Evolutionary conservation across 30 jellyfish, hydroid and myxozoan species (phyloP).

Genomic region (Clytia hemisphaerica): DNA sequence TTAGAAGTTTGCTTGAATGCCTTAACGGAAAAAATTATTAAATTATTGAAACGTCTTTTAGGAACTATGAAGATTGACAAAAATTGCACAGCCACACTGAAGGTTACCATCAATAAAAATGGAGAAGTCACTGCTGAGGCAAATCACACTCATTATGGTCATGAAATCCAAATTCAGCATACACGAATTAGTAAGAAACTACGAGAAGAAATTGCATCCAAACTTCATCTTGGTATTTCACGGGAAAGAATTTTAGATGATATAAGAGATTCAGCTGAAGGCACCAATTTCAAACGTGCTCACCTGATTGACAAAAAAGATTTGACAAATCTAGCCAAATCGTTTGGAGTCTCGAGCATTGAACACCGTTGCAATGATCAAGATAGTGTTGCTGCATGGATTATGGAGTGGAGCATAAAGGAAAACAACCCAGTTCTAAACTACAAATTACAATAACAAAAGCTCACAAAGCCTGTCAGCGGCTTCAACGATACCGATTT

Average conservation of each 20-base stretch:
- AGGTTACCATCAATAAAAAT: neutral
- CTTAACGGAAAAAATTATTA: no score
- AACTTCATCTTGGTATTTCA: conserved; percentile 38
- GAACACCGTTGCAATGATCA: conserved; percentile 10
- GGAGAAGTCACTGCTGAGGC: conserved; percentile 1
- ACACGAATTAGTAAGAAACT: conserved; percentile 16
- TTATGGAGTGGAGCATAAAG: neutral
- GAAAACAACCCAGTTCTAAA: conserved; percentile 19
- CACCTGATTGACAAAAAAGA: conserved; percentile 19
- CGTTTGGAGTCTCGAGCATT: neutral
- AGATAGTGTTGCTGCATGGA: conserved; percentile 11
- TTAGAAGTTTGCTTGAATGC: no score
- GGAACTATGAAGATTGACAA: conserved; percentile 40
- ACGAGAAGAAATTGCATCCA: conserved; percentile 29
- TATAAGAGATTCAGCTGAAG: conserved; percentile 14
- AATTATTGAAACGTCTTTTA: conserved; percentile 12
- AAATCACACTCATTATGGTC: conserved; percentile 38
- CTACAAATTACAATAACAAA: conserved; percentile 20
- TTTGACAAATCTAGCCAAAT: neutral
- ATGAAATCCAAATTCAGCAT: conserved; percentile 18
- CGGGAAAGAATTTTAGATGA: conserved; percentile 32
- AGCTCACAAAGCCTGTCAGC: no score
- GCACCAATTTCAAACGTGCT: conserved; percentile 13
- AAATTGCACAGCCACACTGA: conserved; percentile 45
- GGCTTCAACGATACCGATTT: conserved; percentile 3